Base-by-base conservation (phyloP, 2,888 invertebrate genomes). In the Mylabris sibirica region DNA sequence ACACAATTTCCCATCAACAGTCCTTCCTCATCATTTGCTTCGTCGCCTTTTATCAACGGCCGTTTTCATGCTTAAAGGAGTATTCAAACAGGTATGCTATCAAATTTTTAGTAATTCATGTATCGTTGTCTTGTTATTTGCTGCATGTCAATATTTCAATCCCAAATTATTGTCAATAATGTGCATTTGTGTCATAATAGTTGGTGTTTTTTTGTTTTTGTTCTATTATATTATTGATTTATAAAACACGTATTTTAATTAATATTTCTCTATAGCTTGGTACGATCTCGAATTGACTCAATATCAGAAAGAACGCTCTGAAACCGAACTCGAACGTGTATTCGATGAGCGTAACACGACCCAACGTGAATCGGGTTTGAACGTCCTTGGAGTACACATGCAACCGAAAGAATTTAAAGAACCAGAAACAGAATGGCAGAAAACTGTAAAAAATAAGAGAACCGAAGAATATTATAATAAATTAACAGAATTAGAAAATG, bases 261-360 rank as follows among this genome's bases (percentile, higher is more conserved):
- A 14, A 49, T 4, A 63, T 41, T 60, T 64, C 53, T 14, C 77
- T 82, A 76, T 85, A 93, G 96, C 96, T 79, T 97, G 96, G 96
- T 97, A 97, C 88, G 96, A 97, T 87, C 89, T 90, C 82, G 96
- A 94, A 84, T 90, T 95, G 83, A 88, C 92, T 75, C 91, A 91
- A 83, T 96, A 95, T 86, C 96, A 96, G 86, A 89, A 90, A 83
- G 92, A 93, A 78, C 92, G 95, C 75, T 87, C 90, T 84, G 93
- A 92, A 78, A 93, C 92, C 66, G 96, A 97, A 86, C 87, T 96
- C 79, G 95, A 95, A 84, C 91, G 92, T 84, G 91, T 94, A 61
- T 96, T 96, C 83, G 95, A 95, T 81, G 96, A 96, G 84, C 90
- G 95, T 74, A 89, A 90, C 76, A 91, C 91, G 80, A 88, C 88